phyloP scores from a whole-genome alignment of 2,113 vertebrate species.

The Uria lomvia region DNA sequence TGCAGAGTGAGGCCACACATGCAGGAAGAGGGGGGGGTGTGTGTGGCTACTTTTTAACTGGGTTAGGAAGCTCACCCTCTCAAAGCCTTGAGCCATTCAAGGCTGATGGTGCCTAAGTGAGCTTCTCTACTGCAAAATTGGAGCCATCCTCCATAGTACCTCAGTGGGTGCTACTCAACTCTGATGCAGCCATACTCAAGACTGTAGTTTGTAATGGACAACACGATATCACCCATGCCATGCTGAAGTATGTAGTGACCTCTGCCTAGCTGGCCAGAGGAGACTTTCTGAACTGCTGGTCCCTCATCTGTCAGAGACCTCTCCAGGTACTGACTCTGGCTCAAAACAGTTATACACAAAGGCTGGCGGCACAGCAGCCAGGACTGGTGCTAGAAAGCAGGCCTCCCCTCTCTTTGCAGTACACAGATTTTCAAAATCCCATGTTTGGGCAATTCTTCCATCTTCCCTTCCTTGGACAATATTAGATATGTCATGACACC shows the following conservation, averaged over 20 bases:
- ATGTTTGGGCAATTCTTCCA: background rate
- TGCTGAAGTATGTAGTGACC: background rate
- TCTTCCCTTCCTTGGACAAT: background rate
- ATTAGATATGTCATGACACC: background rate
- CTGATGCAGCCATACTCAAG: background rate
- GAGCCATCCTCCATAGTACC: background rate
- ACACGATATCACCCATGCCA: background rate
- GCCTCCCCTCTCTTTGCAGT: background rate
- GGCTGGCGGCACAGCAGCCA: background rate
- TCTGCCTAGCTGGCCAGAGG: background rate
- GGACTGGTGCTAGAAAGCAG: background rate
- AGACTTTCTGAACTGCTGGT: background rate
- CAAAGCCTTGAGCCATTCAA: background rate
- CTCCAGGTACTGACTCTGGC: background rate
- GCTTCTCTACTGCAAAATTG: background rate
- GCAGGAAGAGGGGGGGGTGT: background rate
- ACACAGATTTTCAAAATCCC: background rate
- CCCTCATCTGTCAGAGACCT: background rate
- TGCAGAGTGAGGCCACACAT: background rate
- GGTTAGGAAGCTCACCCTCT: background rate
- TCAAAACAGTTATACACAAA: background rate
- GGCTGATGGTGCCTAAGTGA: background rate
- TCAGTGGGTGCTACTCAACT: background rate
- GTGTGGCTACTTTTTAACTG: background rate
- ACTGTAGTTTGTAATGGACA: background rate